phyloP scores from a whole-genome alignment of 2,797 vertebrate species.

The Pangasius djambal region DNA sequence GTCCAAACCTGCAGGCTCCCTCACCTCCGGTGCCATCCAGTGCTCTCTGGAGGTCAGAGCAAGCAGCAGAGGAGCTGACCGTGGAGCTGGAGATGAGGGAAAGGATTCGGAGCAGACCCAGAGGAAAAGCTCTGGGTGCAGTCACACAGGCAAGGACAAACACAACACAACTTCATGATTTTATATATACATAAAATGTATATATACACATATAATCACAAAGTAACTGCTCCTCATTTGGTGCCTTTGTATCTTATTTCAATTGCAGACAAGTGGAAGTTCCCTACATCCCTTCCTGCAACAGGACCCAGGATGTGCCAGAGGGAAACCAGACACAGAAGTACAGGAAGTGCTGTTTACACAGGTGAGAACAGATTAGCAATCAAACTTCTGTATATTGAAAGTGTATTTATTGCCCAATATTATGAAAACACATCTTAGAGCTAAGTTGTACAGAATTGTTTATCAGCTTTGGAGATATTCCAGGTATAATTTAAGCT shows the following conservation, averaged over 20 bases:
- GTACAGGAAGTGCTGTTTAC: constrained; percentile 63
- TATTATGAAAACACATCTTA: constrained; percentile 6
- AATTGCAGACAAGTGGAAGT: constrained; percentile 65
- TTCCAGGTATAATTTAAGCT: constrained; percentile 12
- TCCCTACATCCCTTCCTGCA: constrained; percentile 82
- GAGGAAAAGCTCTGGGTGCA: constrained; percentile 61
- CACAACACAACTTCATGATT: neutral
- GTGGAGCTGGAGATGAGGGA: constrained; percentile 82
- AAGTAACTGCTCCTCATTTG: neutral
- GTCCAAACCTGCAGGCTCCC: constrained; percentile 74
- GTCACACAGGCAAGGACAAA: constrained; percentile 62
- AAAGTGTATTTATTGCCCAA: neutral
- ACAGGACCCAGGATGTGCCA: constrained; percentile 74
- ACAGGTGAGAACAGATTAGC: constrained; percentile 32
- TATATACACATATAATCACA: no score
- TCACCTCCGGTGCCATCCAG: constrained; percentile 65
- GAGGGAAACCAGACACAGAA: constrained; percentile 57
- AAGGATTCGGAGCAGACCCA: constrained; percentile 76
- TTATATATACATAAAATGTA: neutral
- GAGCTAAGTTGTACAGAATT: neutral
- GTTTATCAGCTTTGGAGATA: constrained; percentile 18
- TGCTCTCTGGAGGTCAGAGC: constrained; percentile 71
- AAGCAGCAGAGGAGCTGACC: constrained; percentile 73
- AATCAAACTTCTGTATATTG: neutral
- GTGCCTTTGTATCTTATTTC: neutral